A percentile compares a stretch with the other conserved stretches of the same genome.
phyloP scores from a whole-genome alignment of 2,113 vertebrate genomes.

The Rhabdomys dilectus region DNA sequence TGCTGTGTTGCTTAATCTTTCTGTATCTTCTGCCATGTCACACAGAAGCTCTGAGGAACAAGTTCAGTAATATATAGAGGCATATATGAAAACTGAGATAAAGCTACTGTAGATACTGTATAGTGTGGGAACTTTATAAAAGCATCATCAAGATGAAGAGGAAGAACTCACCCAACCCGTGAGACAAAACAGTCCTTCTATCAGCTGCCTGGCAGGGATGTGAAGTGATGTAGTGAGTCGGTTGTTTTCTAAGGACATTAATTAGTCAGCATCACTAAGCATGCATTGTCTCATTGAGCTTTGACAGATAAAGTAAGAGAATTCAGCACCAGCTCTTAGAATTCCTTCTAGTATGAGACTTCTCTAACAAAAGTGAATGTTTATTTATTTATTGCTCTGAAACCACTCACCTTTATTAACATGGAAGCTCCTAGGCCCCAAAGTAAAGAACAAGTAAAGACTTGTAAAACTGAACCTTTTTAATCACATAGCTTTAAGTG shows the following conservation, averaged over 20 bases:
- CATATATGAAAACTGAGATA: background rate
- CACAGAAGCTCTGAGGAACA: background rate
- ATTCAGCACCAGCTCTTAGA: slow-evolving; percentile 34
- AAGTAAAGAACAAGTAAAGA: background rate
- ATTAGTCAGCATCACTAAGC: background rate
- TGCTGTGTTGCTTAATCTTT: background rate
- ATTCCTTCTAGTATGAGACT: background rate
- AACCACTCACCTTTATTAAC: background rate
- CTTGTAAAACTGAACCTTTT: background rate
- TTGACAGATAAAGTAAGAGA: slow-evolving; percentile 17
- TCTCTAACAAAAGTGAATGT: slow-evolving; percentile 16
- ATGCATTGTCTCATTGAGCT: background rate
- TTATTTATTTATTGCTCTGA: background rate
- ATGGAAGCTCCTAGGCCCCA: background rate
- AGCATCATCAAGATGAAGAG: slow-evolving; percentile 3
- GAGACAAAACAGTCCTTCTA: background rate
- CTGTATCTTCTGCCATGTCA: background rate
- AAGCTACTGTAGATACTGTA: background rate
- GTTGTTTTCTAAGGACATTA: background rate
- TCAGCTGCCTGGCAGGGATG: background rate
- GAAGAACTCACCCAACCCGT: background rate
- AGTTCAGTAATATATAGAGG: background rate
- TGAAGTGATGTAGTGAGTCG: background rate
- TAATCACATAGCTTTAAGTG: background rate
- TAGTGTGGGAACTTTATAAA: background rate